These are phyloP conservation scores for Phorcus lineatus DNA, from an alignment of 2,888 invertebrate genomes.

Conservation along the genomic window DNA sequence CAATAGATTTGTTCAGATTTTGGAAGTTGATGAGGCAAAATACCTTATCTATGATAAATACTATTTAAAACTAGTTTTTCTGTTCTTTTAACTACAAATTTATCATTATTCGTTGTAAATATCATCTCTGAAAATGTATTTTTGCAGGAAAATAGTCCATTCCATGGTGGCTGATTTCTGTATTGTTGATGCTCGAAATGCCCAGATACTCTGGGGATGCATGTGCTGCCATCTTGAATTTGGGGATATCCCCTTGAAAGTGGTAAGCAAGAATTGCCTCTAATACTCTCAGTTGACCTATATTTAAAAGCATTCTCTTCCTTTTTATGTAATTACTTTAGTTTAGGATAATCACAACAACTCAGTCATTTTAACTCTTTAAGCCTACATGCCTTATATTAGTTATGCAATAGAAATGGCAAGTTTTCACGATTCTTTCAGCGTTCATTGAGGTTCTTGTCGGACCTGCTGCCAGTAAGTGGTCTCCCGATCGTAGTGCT, in stretches of 20 bases:
- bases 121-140: neutral
- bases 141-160: conserved; percentile 50
- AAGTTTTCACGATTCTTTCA: conserved; percentile 35
- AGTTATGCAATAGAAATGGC: no score
- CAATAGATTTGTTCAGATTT: no score
- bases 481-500: conserved; percentile 46
- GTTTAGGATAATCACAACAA: no score
- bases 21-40: no score
- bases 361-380: no score
- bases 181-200: conserved; percentile 32
- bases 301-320: no score
- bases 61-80: no score
- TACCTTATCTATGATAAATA: no score
- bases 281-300: no score
- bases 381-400: no score
- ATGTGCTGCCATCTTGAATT: conserved; percentile 59
- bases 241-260: conserved; percentile 60
- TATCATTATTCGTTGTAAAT: neutral
- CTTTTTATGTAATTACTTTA: no score
- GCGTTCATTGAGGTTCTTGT: conserved; percentile 48
- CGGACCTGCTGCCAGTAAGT: conserved; percentile 28
- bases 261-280: conserved; percentile 36
- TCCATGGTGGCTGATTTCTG: conserved; percentile 40
- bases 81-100: no score
- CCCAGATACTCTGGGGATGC: conserved; percentile 47